Evolutionary conservation across 1,140 invertebrate genomes (phyloP).

Genomic region (Drosophila mayri): DNA sequence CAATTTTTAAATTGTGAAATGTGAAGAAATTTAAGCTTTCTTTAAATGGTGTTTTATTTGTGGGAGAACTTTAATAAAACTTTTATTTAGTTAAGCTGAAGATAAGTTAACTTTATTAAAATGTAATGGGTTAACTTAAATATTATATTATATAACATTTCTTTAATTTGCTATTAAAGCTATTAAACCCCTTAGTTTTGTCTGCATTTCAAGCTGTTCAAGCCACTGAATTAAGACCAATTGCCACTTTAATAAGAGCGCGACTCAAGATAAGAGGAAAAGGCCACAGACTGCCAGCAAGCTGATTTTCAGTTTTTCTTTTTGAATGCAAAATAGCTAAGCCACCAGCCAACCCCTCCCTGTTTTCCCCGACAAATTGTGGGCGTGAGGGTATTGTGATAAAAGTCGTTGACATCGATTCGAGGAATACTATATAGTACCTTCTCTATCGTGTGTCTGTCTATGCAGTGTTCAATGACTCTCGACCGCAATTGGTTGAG

Average conservation of each 20-base stretch:
- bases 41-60: background rate
- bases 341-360: background rate
- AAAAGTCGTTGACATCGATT: conserved; percentile 51
- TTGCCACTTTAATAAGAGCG: conserved; percentile 49
- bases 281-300: conserved; percentile 40
- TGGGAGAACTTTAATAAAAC: background rate
- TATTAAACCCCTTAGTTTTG: background rate
- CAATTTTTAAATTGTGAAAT: background rate
- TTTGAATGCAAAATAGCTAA: conserved; percentile 56
- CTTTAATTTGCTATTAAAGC: rapidly evolving
- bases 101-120: background rate
- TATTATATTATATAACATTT: too few relatives aligned
- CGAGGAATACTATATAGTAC: conserved; percentile 10
- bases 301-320: conserved; percentile 17
- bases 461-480: conserved; percentile 63
- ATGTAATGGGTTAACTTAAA: background rate
- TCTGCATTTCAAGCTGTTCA: background rate
- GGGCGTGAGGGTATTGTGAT: conserved; percentile 19
- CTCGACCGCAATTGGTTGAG: conserved; percentile 72
- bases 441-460: conserved; percentile 11
- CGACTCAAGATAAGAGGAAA: conserved; percentile 43
- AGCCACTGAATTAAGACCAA: conserved; percentile 12
- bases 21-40: background rate
- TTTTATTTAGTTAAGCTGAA: background rate
- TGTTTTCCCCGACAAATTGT: conserved; percentile 6